Conservation (phyloP, 2,113 vertebrate genomes). For the Hoplias malabaricus region DNA sequence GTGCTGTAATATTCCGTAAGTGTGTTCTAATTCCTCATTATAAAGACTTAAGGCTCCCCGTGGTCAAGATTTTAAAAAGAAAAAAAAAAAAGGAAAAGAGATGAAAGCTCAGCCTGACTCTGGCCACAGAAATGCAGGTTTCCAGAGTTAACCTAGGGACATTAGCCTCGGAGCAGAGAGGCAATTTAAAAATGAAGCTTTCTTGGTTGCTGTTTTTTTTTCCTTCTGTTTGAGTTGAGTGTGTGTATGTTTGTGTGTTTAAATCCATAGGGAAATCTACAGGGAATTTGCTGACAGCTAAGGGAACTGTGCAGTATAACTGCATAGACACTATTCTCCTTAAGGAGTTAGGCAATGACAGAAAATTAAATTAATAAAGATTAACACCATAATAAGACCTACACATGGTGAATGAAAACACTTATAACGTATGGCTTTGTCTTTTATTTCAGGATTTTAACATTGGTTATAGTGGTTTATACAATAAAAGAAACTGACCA, state of each 20-base stretch:
- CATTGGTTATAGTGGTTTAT: too few species aligned
- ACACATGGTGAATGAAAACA: too few species aligned
- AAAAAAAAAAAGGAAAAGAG: slow-evolving; percentile 3
- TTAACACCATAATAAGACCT: too few species aligned
- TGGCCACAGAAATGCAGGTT: slow-evolving; percentile 18
- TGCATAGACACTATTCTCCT: background rate
- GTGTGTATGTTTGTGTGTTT: slow-evolving; percentile 4
- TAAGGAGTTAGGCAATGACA: background rate
- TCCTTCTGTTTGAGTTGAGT: background rate
- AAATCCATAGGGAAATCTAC: background rate
- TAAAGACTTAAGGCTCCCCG: slow-evolving; percentile 55
- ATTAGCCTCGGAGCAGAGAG: background rate
- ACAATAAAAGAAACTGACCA: too few species aligned
- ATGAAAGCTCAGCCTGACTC: slow-evolving; percentile 1
- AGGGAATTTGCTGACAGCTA: slow-evolving; percentile 1
- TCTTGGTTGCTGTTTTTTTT: background rate
- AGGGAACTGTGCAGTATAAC: background rate
- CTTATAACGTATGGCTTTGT: too few species aligned
- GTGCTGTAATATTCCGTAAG: slow-evolving; percentile 65
- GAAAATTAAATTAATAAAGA: background rate
- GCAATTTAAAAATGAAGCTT: background rate
- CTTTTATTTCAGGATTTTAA: too few species aligned
- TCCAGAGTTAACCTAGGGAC: slow-evolving; percentile 13
- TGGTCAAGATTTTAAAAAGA: slow-evolving; percentile 46
- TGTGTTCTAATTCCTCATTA: slow-evolving; percentile 71